Base-by-base conservation (phyloP, 2,797 vertebrate species). In the Iguana delicatissima region DNA sequence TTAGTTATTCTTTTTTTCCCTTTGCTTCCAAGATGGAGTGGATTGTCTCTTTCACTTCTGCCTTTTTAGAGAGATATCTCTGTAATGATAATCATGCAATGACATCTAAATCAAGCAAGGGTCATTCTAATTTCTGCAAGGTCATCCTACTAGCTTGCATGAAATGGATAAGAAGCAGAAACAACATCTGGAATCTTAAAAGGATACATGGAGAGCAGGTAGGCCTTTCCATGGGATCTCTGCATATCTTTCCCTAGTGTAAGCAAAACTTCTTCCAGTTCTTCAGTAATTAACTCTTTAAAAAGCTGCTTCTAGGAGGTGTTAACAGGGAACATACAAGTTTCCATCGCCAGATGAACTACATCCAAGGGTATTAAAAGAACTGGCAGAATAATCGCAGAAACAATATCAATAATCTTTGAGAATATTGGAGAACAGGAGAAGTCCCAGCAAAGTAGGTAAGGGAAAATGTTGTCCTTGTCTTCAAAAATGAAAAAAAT, bases 81-180 rank as follows among this genome's bases (percentile, higher is more conserved):
- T 73, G 50, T 82, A 81, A 88, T 82, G 79, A 88, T 88, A 81
- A 88, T 88, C 87, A 88, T 82, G 50, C 79, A 88, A 88, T 88
- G 79, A 82, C 64, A 82, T 81, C 67, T 52, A 67, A 81, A 88
- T 81, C 87, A 88, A 82, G 87, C 14, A 14, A 88, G 50, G 79
- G 87, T 88, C 87, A 88, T 67, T 88, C 50, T 88, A 88, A 88
- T 88, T 88, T 88, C 77, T 82, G 72, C 64, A 88, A 72, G 79
- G 79, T 88, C 79, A 82, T 73, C 46, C 67, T 42, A 82, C 50
- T 50, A 73, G 87, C 79, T 81, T 88, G 64, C 38, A 81, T 24
- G 4, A 46, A 7, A 2, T 90, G 57, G 55, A 35, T 89, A 91
- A 91, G 85, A 94, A 92, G 89, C 57, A 91, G n/a, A 55, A 80